phyloP scores from a whole-genome alignment of 2,888 invertebrate genomes.

The Melanostoma mellinum region DNA sequence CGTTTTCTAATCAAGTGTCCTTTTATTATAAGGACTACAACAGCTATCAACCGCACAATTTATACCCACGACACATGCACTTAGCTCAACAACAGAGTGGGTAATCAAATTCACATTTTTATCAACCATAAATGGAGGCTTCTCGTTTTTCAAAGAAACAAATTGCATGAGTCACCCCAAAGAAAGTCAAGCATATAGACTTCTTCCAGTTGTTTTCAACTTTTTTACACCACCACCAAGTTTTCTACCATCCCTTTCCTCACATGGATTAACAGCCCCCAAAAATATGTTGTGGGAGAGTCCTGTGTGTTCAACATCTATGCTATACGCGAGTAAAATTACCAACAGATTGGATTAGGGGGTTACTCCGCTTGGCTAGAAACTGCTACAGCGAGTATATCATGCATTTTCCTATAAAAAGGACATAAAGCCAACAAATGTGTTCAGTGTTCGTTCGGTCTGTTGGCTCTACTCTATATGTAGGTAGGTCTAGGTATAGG shows the following conservation, averaged over 20 bases:
- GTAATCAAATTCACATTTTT: not conserved
- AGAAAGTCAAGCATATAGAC: conserved; percentile 1
- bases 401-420: conserved; percentile 55
- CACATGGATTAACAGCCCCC: conserved; percentile 7
- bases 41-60: no score
- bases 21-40: no score
- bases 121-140: conserved; percentile 34
- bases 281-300: not conserved
- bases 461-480: conserved; percentile 1
- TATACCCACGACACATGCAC: no score
- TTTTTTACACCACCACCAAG: no score
- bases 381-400: conserved; percentile 2
- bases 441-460: conserved; percentile 16
- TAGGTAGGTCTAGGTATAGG: no score
- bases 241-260: no score
- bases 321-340: not conserved
- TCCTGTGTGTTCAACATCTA: not conserved
- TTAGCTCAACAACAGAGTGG: no score
- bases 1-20: no score
- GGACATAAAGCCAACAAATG: conserved; percentile 48
- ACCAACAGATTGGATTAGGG: conserved; percentile 60
- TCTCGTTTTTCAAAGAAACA: conserved; percentile 15
- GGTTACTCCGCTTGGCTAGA: not conserved
- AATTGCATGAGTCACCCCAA: conserved; percentile 49
- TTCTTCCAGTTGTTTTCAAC: not conserved